A percentile compares a stretch with the other conserved stretches of the same genome.
These are phyloP conservation scores for Campoletis sonorensis DNA, from an alignment of 1,140 invertebrate genomes.

Conservation along the genomic window DNA sequence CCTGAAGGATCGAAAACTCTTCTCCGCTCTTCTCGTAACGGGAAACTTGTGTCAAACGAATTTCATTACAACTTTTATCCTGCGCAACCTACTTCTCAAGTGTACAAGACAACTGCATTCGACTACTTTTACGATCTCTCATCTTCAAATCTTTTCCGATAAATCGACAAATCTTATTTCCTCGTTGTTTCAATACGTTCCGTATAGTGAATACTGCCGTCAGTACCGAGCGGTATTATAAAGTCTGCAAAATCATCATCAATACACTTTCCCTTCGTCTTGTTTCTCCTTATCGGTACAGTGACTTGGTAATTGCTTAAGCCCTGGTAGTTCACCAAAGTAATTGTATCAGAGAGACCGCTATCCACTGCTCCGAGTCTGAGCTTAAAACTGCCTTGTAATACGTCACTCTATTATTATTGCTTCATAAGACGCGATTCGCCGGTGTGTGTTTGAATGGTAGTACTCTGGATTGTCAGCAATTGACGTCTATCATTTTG, in stretches of 20 bases:
- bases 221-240: neutral
- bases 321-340: neutral
- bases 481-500: neutral
- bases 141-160: neutral
- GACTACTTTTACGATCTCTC: constrained; percentile 6
- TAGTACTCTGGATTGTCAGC: neutral
- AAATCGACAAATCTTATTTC: constrained; percentile 7
- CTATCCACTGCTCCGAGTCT: neutral
- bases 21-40: neutral
- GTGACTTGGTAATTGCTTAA: constrained; percentile 7
- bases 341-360: neutral
- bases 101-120: neutral
- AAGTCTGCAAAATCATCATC: neutral
- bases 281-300: neutral
- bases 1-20: neutral
- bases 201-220: neutral
- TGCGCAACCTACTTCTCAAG: neutral
- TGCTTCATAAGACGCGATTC: neutral
- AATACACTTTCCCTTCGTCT: neutral
- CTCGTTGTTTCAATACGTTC: neutral
- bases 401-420: constrained; percentile 21
- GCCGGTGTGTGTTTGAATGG: neutral
- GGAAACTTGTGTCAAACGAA: constrained; percentile 21
- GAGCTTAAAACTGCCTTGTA: constrained; percentile 21
- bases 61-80: neutral